Percentiles rank a stretch among this genome's conserved stretches.
phyloP scores from a whole-genome alignment of 1,140 invertebrate species.

The Drosophila fuyamai region DNA sequence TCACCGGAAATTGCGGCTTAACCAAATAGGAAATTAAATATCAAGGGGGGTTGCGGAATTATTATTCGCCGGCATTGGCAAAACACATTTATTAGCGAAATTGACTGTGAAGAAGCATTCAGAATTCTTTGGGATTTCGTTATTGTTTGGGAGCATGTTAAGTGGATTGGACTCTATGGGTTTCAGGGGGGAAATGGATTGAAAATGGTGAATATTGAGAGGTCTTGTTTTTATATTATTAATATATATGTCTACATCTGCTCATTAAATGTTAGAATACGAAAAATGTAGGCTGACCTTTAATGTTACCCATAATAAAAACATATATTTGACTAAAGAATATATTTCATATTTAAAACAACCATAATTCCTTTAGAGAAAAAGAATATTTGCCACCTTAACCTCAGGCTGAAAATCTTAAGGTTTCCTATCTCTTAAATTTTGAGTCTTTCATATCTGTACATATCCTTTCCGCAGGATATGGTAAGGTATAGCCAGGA shows the following conservation, averaged over 20 bases:
- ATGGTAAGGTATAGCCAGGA: background rate
- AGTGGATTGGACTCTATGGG: slow-evolving; percentile 52
- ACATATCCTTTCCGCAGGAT: background rate
- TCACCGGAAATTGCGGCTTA: slow-evolving; percentile 78
- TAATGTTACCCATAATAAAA: too few species aligned
- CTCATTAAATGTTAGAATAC: too few species aligned
- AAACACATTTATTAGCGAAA: slow-evolving; percentile 68
- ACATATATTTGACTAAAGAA: too few species aligned
- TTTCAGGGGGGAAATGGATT: background rate
- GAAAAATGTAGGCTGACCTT: too few species aligned
- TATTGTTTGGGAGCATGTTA: slow-evolving; percentile 41
- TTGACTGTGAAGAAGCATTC: slow-evolving; percentile 61
- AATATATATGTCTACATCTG: too few species aligned
- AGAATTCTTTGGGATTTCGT: slow-evolving; percentile 6
- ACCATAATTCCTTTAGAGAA: too few species aligned
- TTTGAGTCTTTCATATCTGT: background rate
- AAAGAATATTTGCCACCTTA: background rate
- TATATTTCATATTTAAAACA: too few species aligned
- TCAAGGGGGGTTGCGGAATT: slow-evolving; percentile 31
- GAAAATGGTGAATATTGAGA: background rate
- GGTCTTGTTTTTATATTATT: background rate
- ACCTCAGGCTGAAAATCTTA: background rate
- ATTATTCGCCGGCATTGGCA: slow-evolving; percentile 54
- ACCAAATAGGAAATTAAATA: slow-evolving; percentile 66
- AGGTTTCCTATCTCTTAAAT: slow-evolving; percentile 8